A percentile compares a stretch with the other conserved stretches of the same genome.
phyloP scores from a whole-genome alignment of 1,140 invertebrate genomes.

The Brachionus asplanchnoidis region DNA sequence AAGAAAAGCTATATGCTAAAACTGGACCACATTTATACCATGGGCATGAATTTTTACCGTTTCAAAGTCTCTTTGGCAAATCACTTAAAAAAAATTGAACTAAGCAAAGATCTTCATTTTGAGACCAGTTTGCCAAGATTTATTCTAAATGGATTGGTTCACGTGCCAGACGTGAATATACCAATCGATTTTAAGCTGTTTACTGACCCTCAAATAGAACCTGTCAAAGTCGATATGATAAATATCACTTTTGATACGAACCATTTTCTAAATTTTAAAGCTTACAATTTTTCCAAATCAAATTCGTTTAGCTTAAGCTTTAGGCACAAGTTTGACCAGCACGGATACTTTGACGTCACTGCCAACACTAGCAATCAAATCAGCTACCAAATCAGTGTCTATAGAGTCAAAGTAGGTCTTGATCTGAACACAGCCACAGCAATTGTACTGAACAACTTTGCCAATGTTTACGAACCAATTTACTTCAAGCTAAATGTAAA shows the following conservation, averaged over 20 bases:
- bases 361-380: constrained; percentile 31
- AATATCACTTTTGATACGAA: not conserved
- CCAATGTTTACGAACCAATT: not conserved
- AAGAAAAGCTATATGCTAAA: not conserved
- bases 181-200: not conserved
- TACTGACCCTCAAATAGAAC: not conserved
- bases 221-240: constrained; percentile 7
- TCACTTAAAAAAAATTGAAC: not conserved
- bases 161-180: not conserved
- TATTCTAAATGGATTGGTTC: not conserved
- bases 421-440: not conserved
- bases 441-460: not conserved
- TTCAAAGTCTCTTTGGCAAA: not conserved
- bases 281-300: not conserved
- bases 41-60: not conserved
- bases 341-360: not conserved
- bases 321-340: not conserved
- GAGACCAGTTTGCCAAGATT: not conserved
- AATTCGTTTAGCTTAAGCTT: not conserved
- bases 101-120: not conserved
- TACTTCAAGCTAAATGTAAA: not conserved
- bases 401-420: constrained; percentile 12
- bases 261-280: not conserved
- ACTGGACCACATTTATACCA: not conserved
- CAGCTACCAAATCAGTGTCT: not conserved